phyloP scores from a whole-genome alignment of 2,888 invertebrate genomes.

The Parapristionchus giblindavisi region DNA sequence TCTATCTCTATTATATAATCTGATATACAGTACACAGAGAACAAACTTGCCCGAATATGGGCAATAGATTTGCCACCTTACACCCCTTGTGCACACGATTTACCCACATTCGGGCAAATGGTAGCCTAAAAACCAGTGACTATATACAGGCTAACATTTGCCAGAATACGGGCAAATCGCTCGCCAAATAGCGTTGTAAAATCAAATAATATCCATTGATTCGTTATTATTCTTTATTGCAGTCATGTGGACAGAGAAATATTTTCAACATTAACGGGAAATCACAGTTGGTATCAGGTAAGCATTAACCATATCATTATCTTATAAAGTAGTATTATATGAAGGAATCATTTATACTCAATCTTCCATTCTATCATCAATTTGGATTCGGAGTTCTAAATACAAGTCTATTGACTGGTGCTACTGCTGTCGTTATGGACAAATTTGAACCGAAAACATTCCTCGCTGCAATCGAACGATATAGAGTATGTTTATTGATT shows the following conservation, averaged over 20 bases:
- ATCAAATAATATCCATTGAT: too few species aligned
- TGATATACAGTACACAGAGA: too few species aligned
- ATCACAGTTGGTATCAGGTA: slow-evolving; percentile 2
- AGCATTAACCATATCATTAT: not conserved
- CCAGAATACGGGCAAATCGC: too few species aligned
- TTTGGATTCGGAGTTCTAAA: slow-evolving; percentile 59
- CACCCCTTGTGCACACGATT: too few species aligned
- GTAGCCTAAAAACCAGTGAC: too few species aligned
- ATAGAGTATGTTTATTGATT: slow-evolving; percentile 46
- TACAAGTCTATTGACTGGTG: slow-evolving; percentile 46
- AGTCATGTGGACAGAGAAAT: slow-evolving; percentile 15
- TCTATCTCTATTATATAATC: not conserved
- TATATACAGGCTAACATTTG: too few species aligned
- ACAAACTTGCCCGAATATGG: not conserved
- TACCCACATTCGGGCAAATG: too few species aligned
- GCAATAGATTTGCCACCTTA: too few species aligned
- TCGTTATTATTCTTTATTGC: too few species aligned
- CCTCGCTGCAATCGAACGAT: slow-evolving; percentile 53
- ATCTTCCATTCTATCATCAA: slow-evolving; percentile 66
- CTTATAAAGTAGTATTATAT: not conserved
- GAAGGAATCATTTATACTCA: slow-evolving; percentile 50
- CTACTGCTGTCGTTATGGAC: slow-evolving; percentile 59
- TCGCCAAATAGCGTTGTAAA: too few species aligned
- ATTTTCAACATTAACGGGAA: not conserved
- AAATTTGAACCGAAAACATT: slow-evolving; percentile 59